Evolutionary conservation across 2,888 invertebrate species (phyloP).

Genomic region (Nebria salina): DNA sequence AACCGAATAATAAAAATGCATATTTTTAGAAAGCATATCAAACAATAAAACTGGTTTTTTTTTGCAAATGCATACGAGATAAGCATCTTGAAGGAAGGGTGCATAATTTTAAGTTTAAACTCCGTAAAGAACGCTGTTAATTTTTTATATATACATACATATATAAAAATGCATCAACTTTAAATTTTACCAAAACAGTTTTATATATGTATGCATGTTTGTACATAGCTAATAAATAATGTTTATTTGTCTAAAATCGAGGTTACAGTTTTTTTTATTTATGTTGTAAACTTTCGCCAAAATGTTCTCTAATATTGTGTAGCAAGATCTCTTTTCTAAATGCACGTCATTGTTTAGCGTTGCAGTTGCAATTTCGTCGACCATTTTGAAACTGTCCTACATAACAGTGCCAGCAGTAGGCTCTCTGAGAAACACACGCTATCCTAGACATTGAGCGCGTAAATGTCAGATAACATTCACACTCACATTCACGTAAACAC

Average conservation of each 20-base stretch:
- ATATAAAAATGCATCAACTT: too few relatives aligned
- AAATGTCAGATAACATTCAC: conserved; percentile 45
- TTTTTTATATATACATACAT: too few relatives aligned
- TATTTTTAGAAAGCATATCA: neutral
- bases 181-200: too few relatives aligned
- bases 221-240: too few relatives aligned
- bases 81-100: neutral
- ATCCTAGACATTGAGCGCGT: conserved; percentile 44
- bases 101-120: neutral
- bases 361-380: conserved; percentile 35
- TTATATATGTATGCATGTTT: too few relatives aligned
- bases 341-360: conserved; percentile 36
- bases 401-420: conserved; percentile 38
- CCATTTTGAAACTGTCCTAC: conserved; percentile 44
- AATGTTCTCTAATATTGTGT: neutral
- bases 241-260: neutral
- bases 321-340: conserved; percentile 4
- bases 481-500: conserved; percentile 8
- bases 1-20: neutral
- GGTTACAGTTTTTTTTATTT: neutral
- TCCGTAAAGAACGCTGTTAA: neutral
- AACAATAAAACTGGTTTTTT: neutral
- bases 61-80: neutral
- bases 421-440: conserved; percentile 41
- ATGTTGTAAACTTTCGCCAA: neutral